A percentile compares a stretch with the other conserved stretches of the same genome.
phyloP scores from a whole-genome alignment of 2,888 invertebrate genomes.

The Drosophila meridiana region DNA sequence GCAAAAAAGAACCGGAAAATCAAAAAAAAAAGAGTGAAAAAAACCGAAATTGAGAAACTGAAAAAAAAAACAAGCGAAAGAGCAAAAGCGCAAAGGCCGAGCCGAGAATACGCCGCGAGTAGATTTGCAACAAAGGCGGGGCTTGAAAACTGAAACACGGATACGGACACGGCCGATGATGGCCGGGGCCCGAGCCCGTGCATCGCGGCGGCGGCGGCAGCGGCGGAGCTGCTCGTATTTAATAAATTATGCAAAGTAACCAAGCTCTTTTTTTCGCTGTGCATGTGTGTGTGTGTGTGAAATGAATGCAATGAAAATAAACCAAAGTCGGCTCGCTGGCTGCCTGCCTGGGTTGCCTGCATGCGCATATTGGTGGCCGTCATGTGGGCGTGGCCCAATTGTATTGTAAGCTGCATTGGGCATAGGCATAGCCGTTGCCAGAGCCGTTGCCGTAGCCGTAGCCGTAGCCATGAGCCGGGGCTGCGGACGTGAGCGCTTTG shows the following conservation, averaged over 20 bases:
- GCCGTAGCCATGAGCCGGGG: constrained; percentile 14
- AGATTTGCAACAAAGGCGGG: constrained; percentile 44
- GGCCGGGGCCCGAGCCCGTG: constrained; percentile 7
- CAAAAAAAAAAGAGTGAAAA: constrained; percentile 11
- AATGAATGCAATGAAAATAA: constrained; percentile 54
- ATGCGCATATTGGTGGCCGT: constrained; percentile 40
- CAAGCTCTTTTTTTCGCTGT: constrained; percentile 37
- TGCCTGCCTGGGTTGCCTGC: constrained; percentile 20
- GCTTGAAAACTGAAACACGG: constrained; percentile 38
- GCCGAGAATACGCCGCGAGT: constrained; percentile 34
- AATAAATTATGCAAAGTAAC: constrained; percentile 73
- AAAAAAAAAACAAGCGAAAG: constrained; percentile 22
- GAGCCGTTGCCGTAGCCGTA: not conserved
- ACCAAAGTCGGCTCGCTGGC: constrained; percentile 15
- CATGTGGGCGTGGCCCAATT: constrained; percentile 37
- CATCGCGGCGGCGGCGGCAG: not conserved
- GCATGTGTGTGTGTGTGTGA: constrained; percentile 14
- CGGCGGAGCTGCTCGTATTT: constrained; percentile 51
- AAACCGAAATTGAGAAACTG: constrained; percentile 11
- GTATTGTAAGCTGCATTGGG: constrained; percentile 51
- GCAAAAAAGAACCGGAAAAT: constrained; percentile 16
- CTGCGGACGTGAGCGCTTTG: constrained; percentile 42
- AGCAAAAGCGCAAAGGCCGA: constrained; percentile 54
- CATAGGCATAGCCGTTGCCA: constrained; percentile 22
- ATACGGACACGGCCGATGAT: constrained; percentile 29